Conservation (phyloP, 2,888 invertebrate species). For the Allygus modestus region DNA sequence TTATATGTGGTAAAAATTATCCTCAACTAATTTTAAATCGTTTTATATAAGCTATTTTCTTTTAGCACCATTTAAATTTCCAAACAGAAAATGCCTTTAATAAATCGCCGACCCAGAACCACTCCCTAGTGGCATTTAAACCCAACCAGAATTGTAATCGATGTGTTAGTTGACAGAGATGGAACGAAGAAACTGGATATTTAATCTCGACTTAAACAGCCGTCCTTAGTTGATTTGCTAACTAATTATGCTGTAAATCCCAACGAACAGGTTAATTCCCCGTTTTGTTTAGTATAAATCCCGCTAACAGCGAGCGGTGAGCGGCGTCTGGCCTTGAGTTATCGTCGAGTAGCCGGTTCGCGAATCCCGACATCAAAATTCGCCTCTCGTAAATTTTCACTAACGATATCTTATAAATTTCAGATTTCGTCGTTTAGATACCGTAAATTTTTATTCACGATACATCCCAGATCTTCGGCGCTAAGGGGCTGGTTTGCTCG, state of each 20-base stretch:
- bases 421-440: constrained; percentile 28
- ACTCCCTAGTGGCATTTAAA: not conserved
- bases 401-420: constrained; percentile 43
- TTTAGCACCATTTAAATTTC: too few species aligned
- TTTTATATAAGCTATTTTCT: too few species aligned
- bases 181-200: not conserved
- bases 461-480: too few species aligned
- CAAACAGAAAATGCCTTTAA: too few species aligned
- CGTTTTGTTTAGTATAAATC: constrained; percentile 15
- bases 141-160: not conserved
- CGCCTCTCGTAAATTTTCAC: constrained; percentile 26
- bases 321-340: not conserved
- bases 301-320: not conserved
- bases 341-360: not conserved
- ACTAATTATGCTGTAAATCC: constrained; percentile 38
- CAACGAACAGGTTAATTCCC: constrained; percentile 13
- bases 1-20: too few species aligned
- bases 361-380: constrained; percentile 18
- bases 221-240: constrained; percentile 26
- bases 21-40: too few species aligned
- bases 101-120: not conserved
- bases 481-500: too few species aligned
- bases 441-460: constrained; percentile 2
- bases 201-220: not conserved
- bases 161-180: not conserved